These are phyloP conservation scores for Emydura subglobosa DNA, from an alignment of 2,113 vertebrate genomes.

Conservation along the genomic window DNA sequence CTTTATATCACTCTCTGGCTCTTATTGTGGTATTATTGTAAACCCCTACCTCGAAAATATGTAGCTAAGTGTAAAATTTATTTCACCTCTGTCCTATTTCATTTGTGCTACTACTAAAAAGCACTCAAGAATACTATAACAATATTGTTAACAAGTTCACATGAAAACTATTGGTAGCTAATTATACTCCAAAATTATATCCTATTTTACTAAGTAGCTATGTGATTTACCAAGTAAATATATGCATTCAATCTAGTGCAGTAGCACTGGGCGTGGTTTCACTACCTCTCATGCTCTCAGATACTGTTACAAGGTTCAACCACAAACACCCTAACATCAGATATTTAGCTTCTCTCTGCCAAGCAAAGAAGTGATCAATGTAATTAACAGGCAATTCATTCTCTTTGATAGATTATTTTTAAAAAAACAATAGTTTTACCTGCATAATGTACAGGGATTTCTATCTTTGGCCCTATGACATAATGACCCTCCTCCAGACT, in stretches of 20 bases:
- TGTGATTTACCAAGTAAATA: not conserved
- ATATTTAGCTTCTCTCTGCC: not conserved
- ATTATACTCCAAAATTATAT: not conserved
- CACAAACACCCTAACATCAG: not conserved
- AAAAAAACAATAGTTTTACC: constrained; percentile 80
- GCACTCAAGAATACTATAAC: constrained; percentile 14
- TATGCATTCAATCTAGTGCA: not conserved
- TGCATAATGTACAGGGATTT: constrained; percentile 99
- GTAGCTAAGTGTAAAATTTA: not conserved
- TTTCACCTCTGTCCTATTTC: not conserved
- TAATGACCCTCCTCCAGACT: constrained; percentile 99
- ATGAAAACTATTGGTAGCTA: not conserved
- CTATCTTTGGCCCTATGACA: constrained; percentile 99
- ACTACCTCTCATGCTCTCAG: rapidly evolving
- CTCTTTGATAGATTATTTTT: not conserved
- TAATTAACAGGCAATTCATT: not conserved
- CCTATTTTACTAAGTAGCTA: not conserved
- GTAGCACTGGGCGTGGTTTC: not conserved
- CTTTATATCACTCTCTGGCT: not conserved
- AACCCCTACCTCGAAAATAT: not conserved
- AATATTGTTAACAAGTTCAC: not conserved
- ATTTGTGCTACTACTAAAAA: not conserved
- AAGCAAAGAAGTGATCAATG: not conserved
- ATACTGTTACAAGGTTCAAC: not conserved
- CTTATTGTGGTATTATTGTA: not conserved